Percentiles rank a stretch among this genome's conserved stretches.
These are phyloP conservation scores for Rhabditoides inermis DNA, from an alignment of 2,888 invertebrate genomes.

Conservation along the genomic window DNA sequence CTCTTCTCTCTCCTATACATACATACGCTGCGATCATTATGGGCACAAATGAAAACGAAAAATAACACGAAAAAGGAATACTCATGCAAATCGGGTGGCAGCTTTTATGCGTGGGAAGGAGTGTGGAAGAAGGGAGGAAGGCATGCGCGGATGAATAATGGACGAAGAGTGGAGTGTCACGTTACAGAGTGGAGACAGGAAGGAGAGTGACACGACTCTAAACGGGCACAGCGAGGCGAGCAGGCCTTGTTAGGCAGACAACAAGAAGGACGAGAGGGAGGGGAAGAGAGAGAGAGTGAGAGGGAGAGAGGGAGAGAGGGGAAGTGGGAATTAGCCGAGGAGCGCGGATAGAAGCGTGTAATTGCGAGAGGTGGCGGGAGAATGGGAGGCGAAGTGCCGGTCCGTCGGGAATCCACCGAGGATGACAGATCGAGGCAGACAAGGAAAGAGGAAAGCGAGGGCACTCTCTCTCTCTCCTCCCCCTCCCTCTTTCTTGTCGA, in stretches of 20 bases:
- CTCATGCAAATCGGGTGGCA: too few species aligned
- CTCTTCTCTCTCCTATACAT: not conserved
- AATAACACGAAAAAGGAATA: too few species aligned
- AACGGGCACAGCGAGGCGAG: slow-evolving; percentile 3
- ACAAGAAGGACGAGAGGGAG: not conserved
- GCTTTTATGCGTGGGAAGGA: too few species aligned
- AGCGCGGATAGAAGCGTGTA: not conserved
- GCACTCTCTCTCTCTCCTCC: too few species aligned
- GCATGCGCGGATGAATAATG: slow-evolving; percentile 5
- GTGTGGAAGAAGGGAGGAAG: slow-evolving; percentile 4
- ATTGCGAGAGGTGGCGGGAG: not conserved
- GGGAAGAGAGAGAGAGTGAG: slow-evolving; percentile 6
- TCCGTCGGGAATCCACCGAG: too few species aligned
- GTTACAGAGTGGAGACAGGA: not conserved
- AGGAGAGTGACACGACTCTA: not conserved
- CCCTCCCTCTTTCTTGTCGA: too few species aligned
- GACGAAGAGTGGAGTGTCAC: not conserved
- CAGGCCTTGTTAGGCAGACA: too few species aligned
- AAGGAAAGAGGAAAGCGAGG: slow-evolving; percentile 9
- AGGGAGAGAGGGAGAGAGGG: slow-evolving; percentile 2
- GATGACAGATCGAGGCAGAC: too few species aligned
- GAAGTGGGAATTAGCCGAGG: not conserved
- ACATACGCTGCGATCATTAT: too few species aligned
- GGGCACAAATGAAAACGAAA: too few species aligned
- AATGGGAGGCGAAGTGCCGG: not conserved